Evolutionary conservation across 2,113 vertebrate species (phyloP).

Genomic region (Alligator mississippiensis): DNA sequence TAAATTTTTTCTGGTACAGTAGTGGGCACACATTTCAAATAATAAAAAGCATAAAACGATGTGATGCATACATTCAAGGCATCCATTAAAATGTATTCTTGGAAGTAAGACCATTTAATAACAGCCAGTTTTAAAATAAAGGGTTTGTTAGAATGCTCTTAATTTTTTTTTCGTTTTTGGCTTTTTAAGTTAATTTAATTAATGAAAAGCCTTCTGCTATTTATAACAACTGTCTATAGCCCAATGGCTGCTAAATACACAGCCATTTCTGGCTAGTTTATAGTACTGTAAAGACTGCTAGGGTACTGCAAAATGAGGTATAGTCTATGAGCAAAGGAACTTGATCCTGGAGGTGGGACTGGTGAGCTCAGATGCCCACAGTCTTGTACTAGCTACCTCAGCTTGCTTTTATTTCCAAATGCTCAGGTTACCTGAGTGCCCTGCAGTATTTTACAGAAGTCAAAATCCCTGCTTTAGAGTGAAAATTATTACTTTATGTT

Average conservation of each 20-base stretch:
- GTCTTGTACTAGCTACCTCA: background rate
- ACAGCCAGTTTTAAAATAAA: background rate
- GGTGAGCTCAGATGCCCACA: background rate
- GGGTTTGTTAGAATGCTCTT: background rate
- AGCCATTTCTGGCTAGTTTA: background rate
- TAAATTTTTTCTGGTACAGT: background rate
- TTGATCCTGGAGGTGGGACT: background rate
- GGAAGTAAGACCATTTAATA: background rate
- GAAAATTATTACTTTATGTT: background rate
- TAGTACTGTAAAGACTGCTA: background rate
- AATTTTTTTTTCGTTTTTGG: background rate
- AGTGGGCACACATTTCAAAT: conserved; percentile 1
- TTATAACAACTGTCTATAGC: background rate
- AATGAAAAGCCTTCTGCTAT: background rate
- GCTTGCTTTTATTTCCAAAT: background rate
- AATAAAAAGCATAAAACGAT: background rate
- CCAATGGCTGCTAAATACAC: background rate
- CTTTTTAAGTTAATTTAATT: background rate
- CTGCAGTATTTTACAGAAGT: background rate
- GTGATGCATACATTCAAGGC: background rate
- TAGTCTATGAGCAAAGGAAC: background rate
- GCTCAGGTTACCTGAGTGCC: fast-evolving
- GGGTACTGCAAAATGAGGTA: background rate
- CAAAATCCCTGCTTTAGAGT: background rate
- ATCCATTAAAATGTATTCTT: conserved; percentile 2